A percentile compares a stretch with the other conserved stretches of the same genome.
Conservation (phyloP, 1,140 invertebrate species). For the Aphaenogaster floridana region DNA sequence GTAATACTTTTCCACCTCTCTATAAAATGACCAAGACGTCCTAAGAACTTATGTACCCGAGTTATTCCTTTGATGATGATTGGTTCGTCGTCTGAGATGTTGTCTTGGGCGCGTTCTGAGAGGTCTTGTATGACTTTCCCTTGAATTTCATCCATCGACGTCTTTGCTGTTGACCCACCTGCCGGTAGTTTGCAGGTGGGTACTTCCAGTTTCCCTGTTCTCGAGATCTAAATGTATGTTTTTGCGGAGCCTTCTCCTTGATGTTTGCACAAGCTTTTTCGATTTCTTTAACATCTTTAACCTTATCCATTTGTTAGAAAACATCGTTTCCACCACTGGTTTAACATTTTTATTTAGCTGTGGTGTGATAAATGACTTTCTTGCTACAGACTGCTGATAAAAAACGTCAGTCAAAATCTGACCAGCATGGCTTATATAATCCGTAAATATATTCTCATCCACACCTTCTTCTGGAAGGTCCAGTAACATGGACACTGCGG, state of each 20-base stretch:
- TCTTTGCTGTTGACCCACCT: neutral
- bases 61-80: neutral
- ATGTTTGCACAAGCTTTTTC: constrained; percentile 11
- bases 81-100: neutral
- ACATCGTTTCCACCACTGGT: constrained; percentile 5
- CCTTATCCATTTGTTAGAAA: constrained; percentile 10
- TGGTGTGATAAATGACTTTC: constrained; percentile 33
- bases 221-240: neutral
- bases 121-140: neutral
- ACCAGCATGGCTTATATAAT: neutral
- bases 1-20: too few relatives aligned
- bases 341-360: constrained; percentile 37
- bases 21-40: too few relatives aligned
- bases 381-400: constrained; percentile 16
- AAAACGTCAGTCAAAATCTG: constrained; percentile 32
- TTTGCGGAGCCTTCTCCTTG: neutral
- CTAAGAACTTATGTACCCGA: too few relatives aligned
- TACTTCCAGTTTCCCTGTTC: neutral
- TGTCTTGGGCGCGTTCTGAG: neutral
- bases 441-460: neutral
- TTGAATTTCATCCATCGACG: neutral
- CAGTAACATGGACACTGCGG: constrained; percentile 62
- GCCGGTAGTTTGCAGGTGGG: neutral
- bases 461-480: constrained; percentile 1
- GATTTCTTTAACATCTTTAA: constrained; percentile 30